Evolutionary conservation across 2,113 vertebrate species (phyloP), one percentile per base, ranked within the genome.

Genomic region (Halcyon senegalensis): DNA sequence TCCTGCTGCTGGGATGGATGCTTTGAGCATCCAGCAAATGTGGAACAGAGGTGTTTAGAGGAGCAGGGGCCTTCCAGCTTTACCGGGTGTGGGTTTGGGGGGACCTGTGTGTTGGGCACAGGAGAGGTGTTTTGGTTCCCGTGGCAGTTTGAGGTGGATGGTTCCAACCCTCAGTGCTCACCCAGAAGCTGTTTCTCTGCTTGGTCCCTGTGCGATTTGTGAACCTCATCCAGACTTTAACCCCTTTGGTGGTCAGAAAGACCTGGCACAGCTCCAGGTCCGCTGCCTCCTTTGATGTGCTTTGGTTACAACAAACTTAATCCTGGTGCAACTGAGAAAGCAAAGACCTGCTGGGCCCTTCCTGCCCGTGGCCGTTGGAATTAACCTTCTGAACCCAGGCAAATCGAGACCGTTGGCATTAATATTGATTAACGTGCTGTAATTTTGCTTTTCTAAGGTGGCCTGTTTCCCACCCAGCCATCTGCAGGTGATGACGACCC

Each of bases 101-200:
- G 37, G 20, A 5, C 8, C 5, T 2, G 13, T 2, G 39, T 21
- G 50, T 19, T 5, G n/a, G 63, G 58, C 30, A 16, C 41, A n/a
- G 69, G 20, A 31, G 56, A 10, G 25, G 37, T 0, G 1, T 7
- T 16, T 5, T 0, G 30, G n/a, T 31, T 46, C 9, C 1, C 20
- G 25, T 1, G 8, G 19, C 11, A 3, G 1, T 14, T 9, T 16
- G 58, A 50, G 28, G 16, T 4, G 30, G 53, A 10, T 2, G 30
- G 7, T n/a, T 64, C 51, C 39, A 7, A 5, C 37, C 16, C 4
- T 3, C 1, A 0, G 3, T 28, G 43, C 43, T 39, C 30, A 1
- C 19, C 50, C 21, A 5, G 24, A 28, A 67, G 16, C 62, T 43
- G 28, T 44, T 72, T 4, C 35, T 27, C 7, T 2, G 20, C 55